These are phyloP conservation scores for Orestias chungarensis DNA, from an alignment of 2,797 vertebrate genomes.

Conservation along the genomic window DNA sequence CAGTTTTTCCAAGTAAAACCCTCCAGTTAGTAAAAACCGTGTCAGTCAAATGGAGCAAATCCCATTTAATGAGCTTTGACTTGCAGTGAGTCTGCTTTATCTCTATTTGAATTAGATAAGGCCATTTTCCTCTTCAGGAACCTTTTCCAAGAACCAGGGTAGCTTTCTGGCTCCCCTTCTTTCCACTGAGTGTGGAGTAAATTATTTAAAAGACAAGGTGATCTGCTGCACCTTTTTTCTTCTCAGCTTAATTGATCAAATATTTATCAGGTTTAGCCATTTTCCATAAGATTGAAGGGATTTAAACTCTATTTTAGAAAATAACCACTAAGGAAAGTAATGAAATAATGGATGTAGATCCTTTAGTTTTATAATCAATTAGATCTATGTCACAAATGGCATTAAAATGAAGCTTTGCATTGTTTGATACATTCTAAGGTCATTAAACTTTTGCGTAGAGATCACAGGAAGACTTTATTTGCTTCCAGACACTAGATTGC, in stretches of 20 bases:
- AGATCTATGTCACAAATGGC: not conserved
- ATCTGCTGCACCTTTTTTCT: no score
- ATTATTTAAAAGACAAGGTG: no score
- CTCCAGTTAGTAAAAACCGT: slow-evolving; percentile 12
- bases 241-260: no score
- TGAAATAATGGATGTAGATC: not conserved
- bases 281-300: no score
- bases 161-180: not conserved
- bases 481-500: not conserved
- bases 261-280: no score
- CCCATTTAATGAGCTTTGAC: not conserved
- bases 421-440: not conserved
- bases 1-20: slow-evolving; percentile 35
- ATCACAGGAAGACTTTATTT: not conserved
- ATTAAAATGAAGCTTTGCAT: not conserved
- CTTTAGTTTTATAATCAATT: not conserved
- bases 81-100: not conserved
- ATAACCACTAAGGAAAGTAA: not conserved
- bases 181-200: not conserved
- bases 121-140: slow-evolving; percentile 8
- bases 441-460: no score
- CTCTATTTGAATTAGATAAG: not conserved
- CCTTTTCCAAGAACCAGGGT: not conserved
- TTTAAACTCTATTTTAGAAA: not conserved
- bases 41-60: slow-evolving; percentile 9